Base-by-base conservation (phyloP, 2,888 invertebrate genomes). In the Tipula helvola region DNA sequence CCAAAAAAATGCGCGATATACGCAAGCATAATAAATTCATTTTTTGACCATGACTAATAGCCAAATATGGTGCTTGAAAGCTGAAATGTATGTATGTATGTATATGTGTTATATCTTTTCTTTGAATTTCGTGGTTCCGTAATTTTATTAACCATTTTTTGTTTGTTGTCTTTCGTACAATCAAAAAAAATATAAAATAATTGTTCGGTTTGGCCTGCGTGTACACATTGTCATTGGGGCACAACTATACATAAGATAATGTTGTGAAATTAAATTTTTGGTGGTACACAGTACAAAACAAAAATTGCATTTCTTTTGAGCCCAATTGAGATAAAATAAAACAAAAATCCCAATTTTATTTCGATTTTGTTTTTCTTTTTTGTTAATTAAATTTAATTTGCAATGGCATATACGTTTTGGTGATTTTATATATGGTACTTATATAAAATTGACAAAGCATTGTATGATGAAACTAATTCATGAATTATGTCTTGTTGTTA, bases 111-210 rank as follows among this genome's bases (percentile, higher is more conserved):
- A 71, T 28, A 28, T 28, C 71, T 18, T 71, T 71, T 71, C 71
- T 71, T 71, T 71, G 71, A 71, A 71, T 71, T 71, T 71, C 71
- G 71, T 71, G 71, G 71, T 71, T 71, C 71, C 71, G 71, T 71
- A 71, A 71, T 71, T 28, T 71, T 71, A 52, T 71, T 71, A 52
- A 13, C 52, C 2, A 52, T n/a, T n/a, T n/a, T 71, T 44, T 44
- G 3, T 44, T 44, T 41, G 41, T 52, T 71, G 71, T 28, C 10
- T 71, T 71, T 71, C 28, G 71, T 71, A 71, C 2, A n/a, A 28
- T 28, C 8, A 71, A 28, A 71, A 71, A 28, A 71, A n/a, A n/a
- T n/a, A n/a, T 28, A 71, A 71, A 71, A 71, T 16, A 71, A 71
- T 28, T 2, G 71, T 71, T 71, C 71, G 71, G 8, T 71, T 28